A percentile compares a stretch with the other conserved stretches of the same genome.
phyloP scores from a whole-genome alignment of 2,888 invertebrate genomes.

The Diplazon laetatorius region DNA sequence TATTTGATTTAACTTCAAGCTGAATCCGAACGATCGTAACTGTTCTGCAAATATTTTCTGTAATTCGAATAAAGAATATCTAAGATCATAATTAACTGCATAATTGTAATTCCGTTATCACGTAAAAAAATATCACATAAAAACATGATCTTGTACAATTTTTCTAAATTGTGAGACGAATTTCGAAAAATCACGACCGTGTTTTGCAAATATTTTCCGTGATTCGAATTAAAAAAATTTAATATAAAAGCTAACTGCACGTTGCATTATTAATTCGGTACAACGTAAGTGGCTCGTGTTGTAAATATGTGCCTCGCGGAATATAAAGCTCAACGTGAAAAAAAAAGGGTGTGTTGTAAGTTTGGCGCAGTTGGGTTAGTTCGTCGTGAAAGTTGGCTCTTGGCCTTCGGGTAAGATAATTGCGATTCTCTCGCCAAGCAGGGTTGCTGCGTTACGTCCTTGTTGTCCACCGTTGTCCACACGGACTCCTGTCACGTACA shows the following conservation, averaged over 20 bases:
- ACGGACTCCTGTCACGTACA: not conserved
- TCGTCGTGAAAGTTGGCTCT: not conserved
- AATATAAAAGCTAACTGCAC: too few relatives aligned
- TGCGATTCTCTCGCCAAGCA: conserved; percentile 31
- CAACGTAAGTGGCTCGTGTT: not conserved
- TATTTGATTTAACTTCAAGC: too few relatives aligned
- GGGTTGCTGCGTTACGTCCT: conserved; percentile 20
- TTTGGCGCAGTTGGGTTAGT: conserved; percentile 4
- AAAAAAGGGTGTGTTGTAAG: not conserved
- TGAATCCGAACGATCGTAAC: too few relatives aligned
- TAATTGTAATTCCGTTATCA: too few relatives aligned
- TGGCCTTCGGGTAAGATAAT: conserved; percentile 35
- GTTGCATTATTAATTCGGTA: not conserved
- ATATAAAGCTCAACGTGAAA: not conserved
- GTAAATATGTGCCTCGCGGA: not conserved
- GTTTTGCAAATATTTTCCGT: too few relatives aligned
- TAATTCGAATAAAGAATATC: too few relatives aligned
- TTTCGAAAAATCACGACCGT: not conserved
- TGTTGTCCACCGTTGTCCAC: not conserved
- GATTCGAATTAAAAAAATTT: too few relatives aligned
- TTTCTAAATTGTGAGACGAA: too few relatives aligned
- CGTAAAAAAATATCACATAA: too few relatives aligned
- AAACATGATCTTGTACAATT: too few relatives aligned
- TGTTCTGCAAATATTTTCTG: too few relatives aligned
- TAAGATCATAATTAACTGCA: too few relatives aligned